A percentile compares a stretch with the other conserved stretches of the same genome.
Conservation (phyloP, 1,140 invertebrate species). For the Drepana arcuata region DNA sequence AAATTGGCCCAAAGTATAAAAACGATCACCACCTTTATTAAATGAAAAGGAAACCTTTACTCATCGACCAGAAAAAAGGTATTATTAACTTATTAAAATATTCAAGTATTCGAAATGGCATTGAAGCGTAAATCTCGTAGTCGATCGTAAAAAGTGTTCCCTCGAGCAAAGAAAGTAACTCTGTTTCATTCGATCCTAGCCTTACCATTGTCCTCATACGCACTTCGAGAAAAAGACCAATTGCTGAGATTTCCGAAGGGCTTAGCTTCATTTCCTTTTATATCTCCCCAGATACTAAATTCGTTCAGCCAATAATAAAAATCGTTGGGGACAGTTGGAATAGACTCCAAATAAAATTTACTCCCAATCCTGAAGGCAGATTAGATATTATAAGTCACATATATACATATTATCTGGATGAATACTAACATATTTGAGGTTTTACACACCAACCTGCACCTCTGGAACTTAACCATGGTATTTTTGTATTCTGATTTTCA, state of each 20-base stretch:
- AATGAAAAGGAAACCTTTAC: slow-evolving; percentile 18
- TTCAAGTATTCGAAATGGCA: slow-evolving; percentile 32
- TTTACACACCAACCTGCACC: too few species aligned
- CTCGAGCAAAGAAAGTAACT: slow-evolving; percentile 32
- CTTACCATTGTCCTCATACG: slow-evolving; percentile 51
- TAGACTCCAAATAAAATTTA: slow-evolving; percentile 49
- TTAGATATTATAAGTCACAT: slow-evolving; percentile 34
- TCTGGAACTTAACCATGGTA: too few species aligned
- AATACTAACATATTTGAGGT: too few species aligned
- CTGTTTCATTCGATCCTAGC: slow-evolving; percentile 37
- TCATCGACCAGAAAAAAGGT: slow-evolving; percentile 13
- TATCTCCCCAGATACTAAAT: slow-evolving; percentile 65
- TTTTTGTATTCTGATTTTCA: too few species aligned
- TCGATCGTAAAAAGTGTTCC: slow-evolving; percentile 48
- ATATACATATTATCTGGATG: too few species aligned
- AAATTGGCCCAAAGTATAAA: too few species aligned
- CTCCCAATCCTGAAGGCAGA: slow-evolving; percentile 25
- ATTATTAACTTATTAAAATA: slow-evolving; percentile 39
- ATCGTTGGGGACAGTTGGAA: slow-evolving; percentile 48
- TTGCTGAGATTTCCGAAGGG: slow-evolving; percentile 66
- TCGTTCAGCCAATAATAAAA: slow-evolving; percentile 63
- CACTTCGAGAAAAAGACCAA: slow-evolving; percentile 56
- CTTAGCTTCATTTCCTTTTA: slow-evolving; percentile 68
- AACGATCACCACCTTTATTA: slow-evolving; percentile 1
- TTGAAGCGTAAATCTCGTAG: slow-evolving; percentile 42